Base-by-base conservation (phyloP, 2,888 invertebrate species). In the Tineola bisselliella region DNA sequence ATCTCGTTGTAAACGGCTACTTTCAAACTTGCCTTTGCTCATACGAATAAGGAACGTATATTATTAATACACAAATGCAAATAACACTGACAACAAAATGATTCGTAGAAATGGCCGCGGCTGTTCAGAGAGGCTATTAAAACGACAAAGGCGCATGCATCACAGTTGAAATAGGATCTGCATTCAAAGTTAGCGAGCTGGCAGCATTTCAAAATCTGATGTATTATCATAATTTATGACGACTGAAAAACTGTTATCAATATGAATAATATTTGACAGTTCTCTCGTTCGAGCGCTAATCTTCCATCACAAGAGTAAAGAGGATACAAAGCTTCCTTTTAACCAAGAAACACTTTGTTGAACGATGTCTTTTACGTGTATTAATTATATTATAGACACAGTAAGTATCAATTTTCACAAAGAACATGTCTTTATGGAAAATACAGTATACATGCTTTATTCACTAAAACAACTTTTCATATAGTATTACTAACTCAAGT, bases 121-220 rank as follows among this genome's bases (percentile, higher is more conserved):
- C 54, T 54, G 54, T 54, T 54, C 25, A 19, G 54, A 12, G 18
- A 12, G 18, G 25, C 54, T 12, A 54, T 54, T 54, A 54, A 48
- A 13, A 54, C 18, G 25, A 54, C 54, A 54, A 54, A 19, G 17
- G 54, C 54, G 12, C 5, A 54, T 54, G 54, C 25, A 54, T 54
- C 54, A 54, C 10, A 25, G 11, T 25, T n/a, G 25, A 54, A 15
- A 25, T 54, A 25, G 54, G 54, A 54, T 18, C 19, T 54, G 25
- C 25, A 25, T 54, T 54, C 54, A 54, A 18, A 54, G 18, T 25
- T 54, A 54, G 5, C 25, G 54, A 54, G 25, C n/a, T 25, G 54
- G 54, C 54, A 54, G 10, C 54, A 54, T 25, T 54, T 54, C 54
- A 54, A 54, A 48, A 54, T 54, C 54, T 25, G 15, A 48, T 48